Percentiles rank a stretch among this genome's conserved stretches.
Conservation (phyloP, 2,888 invertebrate species). For the Tribolium freemani region DNA sequence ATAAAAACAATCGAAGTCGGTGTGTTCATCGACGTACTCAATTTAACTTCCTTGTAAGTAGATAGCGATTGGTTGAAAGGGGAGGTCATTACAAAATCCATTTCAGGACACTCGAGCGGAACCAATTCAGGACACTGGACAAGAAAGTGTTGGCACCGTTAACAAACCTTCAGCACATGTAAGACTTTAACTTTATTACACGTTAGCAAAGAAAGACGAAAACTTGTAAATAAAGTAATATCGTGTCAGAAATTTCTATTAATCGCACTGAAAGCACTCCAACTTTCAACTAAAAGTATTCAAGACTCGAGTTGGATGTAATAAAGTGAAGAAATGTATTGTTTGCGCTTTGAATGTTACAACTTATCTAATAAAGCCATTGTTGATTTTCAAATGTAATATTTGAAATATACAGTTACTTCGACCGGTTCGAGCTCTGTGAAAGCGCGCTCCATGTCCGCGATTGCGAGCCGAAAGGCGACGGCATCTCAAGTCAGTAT, state of each 20-base stretch:
- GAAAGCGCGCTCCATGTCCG: constrained; percentile 68
- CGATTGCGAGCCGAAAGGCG: constrained; percentile 73
- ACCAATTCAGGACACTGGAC: constrained; percentile 65
- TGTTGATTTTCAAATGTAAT: background rate
- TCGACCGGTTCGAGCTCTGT: constrained; percentile 73
- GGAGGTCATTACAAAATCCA: background rate
- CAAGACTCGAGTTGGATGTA: too few relatives aligned
- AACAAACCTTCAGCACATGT: constrained; percentile 68
- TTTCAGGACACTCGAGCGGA: constrained; percentile 60
- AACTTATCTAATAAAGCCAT: background rate
- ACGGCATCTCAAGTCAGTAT: constrained; percentile 73
- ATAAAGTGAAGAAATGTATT: too few relatives aligned
- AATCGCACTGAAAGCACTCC: background rate
- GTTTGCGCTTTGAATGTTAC: too few relatives aligned
- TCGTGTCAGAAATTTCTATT: too few relatives aligned
- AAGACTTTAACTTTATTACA: constrained; percentile 55
- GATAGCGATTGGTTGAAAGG: background rate
- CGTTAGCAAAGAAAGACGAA: background rate
- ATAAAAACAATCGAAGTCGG: constrained; percentile 66
- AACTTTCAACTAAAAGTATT: background rate
- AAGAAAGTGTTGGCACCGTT: constrained; percentile 65
- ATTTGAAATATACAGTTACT: constrained; percentile 68
- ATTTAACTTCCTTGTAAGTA: constrained; percentile 68
- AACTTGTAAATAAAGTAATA: background rate
- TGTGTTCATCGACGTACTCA: constrained; percentile 67